Conservation (phyloP, 2,113 vertebrate species). For the Ornithorhynchus anatinus region DNA sequence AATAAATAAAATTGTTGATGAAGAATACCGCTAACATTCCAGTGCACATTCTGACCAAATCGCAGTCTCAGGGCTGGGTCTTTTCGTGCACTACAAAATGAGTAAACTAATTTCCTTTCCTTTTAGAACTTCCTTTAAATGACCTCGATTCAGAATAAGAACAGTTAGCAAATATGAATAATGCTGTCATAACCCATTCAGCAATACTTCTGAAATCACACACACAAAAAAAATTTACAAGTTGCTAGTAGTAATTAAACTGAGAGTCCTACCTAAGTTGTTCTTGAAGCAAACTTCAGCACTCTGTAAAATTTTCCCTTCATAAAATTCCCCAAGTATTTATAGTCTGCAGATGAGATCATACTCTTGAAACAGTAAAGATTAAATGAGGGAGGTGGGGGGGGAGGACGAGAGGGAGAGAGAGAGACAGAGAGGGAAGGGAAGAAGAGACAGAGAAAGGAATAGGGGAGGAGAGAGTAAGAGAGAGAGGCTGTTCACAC, state of each 20-base stretch:
- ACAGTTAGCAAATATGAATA: background rate
- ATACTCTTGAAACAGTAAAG: conserved; percentile 41
- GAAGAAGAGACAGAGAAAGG: background rate
- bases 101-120: background rate
- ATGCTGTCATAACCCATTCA: background rate
- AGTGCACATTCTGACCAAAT: background rate
- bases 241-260: conserved; percentile 38
- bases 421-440: background rate
- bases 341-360: conserved; percentile 67
- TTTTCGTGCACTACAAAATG: background rate
- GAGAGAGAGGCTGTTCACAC: conserved; percentile 31
- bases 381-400: conserved; percentile 1
- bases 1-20: background rate
- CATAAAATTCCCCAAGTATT: conserved; percentile 62
- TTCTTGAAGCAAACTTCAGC: conserved; percentile 46
- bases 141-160: background rate
- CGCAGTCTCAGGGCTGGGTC: background rate
- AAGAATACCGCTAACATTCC: no score
- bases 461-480: background rate
- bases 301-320: conserved; percentile 65
- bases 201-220: background rate
- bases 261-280: conserved; percentile 53
- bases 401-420: background rate
- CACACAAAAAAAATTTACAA: background rate
- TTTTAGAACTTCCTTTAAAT: background rate